These are phyloP conservation scores for Actenoides lindsayi DNA, from an alignment of 2,113 vertebrate genomes.

Conservation along the genomic window DNA sequence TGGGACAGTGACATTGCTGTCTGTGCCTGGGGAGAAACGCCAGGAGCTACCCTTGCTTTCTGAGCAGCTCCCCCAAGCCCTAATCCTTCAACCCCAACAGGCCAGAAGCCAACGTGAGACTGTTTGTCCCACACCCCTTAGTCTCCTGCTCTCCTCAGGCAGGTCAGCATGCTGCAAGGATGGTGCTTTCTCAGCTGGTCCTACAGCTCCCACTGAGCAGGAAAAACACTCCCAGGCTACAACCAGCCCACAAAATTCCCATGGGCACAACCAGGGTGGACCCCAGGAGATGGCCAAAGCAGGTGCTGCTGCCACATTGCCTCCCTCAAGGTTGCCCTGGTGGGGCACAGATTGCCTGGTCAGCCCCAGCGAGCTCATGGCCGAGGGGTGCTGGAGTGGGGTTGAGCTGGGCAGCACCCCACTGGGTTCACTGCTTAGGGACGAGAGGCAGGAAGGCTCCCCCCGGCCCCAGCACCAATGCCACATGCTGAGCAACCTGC, in stretches of 20 bases:
- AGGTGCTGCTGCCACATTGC: not conserved
- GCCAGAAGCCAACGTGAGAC: not conserved
- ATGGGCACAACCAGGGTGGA: not conserved
- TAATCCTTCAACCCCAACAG: fast-evolving
- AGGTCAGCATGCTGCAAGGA: not conserved
- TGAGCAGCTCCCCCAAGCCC: not conserved
- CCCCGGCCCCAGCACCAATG: not conserved
- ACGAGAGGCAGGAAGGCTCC: not conserved
- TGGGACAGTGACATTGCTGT: not conserved
- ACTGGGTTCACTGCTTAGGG: not conserved
- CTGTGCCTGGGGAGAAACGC: not conserved
- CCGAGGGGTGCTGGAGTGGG: not conserved
- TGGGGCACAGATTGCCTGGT: fast-evolving
- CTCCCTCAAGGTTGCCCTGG: not conserved
- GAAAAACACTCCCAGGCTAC: not conserved
- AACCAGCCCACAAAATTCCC: not conserved
- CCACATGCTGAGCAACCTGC: not conserved
- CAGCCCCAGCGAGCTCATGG: not conserved
- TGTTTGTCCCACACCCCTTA: not conserved
- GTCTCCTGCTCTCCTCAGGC: not conserved
- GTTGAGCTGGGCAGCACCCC: not conserved
- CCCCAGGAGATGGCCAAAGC: not conserved
- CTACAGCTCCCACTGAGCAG: not conserved
- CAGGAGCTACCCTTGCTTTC: not conserved
- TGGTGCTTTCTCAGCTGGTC: not conserved